These are phyloP conservation scores for Colius striatus DNA, from an alignment of 2,113 vertebrate species.

Conservation along the genomic window DNA sequence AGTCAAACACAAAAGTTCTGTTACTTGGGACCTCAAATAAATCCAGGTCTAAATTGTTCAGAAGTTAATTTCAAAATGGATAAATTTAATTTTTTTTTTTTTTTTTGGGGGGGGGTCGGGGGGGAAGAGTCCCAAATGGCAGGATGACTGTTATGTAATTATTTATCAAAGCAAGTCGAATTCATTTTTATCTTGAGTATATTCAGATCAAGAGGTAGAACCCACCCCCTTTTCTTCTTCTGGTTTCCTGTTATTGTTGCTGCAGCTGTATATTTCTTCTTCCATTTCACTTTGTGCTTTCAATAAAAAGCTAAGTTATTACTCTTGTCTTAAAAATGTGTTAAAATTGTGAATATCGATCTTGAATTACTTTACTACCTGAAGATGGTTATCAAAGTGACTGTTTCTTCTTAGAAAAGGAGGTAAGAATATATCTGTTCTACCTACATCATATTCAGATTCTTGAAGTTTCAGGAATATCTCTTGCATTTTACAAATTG, in stretches of 20 bases:
- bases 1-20: not conserved
- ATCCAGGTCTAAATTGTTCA: not conserved
- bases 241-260: slow-evolving; percentile 63
- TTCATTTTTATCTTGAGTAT: not conserved
- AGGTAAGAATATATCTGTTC: slow-evolving; percentile 56
- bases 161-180: not conserved
- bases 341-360: not conserved
- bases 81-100: too few species aligned
- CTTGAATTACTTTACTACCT: slow-evolving; percentile 39
- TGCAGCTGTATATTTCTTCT: slow-evolving; percentile 50
- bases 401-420: slow-evolving; percentile 40
- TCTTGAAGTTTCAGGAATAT: slow-evolving; percentile 54
- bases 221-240: slow-evolving; percentile 40
- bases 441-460: not conserved
- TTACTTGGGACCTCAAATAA: not conserved
- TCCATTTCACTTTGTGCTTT: slow-evolving; percentile 19
- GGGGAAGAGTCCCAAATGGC: not conserved
- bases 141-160: not conserved
- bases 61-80: not conserved
- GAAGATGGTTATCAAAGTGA: slow-evolving; percentile 25
- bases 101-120: too few species aligned
- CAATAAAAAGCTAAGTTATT: slow-evolving; percentile 7
- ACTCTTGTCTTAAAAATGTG: not conserved
- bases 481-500: slow-evolving; percentile 1
- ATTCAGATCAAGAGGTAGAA: slow-evolving; percentile 27